Conservation (phyloP, 1,140 invertebrate genomes). For the Ctenoplectra terminalis region DNA sequence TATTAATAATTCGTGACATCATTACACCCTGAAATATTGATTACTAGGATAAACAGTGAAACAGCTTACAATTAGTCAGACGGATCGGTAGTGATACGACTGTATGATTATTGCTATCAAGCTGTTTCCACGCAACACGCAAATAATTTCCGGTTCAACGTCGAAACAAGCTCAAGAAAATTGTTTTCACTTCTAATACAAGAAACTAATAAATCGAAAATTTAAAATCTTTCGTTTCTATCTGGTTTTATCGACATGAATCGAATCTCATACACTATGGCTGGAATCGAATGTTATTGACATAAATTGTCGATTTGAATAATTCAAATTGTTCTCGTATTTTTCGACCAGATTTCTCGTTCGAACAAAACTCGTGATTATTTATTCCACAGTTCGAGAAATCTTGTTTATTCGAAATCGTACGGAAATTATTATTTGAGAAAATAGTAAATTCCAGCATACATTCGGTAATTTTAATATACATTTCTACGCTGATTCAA, state of each 20-base stretch:
- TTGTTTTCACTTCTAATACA: neutral
- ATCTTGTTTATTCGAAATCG: no score
- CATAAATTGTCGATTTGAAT: neutral
- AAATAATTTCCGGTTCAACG: no score
- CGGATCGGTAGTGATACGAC: neutral
- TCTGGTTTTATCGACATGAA: neutral
- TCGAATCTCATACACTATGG: neutral
- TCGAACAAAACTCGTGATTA: neutral
- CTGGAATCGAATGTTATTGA: neutral
- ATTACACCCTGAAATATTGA: neutral
- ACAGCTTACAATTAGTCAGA: neutral
- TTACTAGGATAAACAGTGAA: neutral
- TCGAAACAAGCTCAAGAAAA: no score
- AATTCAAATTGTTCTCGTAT: neutral
- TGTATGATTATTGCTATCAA: neutral
- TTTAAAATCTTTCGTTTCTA: neutral
- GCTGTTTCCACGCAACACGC: no score
- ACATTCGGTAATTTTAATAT: no score
- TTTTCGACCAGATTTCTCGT: neutral
- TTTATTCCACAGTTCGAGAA: neutral
- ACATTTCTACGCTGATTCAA: no score
- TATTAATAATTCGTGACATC: neutral
- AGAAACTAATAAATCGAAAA: neutral
- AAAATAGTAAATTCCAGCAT: no score
- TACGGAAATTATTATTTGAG: no score